Conservation (phyloP, 2,888 invertebrate species). For the Meteorus cinctellus region DNA sequence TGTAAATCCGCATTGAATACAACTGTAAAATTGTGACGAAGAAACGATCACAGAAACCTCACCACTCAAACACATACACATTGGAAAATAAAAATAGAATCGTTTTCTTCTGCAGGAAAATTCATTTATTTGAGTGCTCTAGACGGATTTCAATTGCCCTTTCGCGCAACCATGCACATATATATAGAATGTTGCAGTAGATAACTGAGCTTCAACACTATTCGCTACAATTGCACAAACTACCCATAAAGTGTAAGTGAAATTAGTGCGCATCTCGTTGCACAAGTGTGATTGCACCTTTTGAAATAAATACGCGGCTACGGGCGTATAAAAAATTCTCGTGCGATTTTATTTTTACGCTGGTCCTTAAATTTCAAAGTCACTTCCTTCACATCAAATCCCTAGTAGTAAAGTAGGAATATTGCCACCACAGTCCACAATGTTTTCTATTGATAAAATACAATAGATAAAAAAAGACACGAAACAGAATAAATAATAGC, state of each 20-base stretch:
- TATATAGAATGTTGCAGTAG: background rate
- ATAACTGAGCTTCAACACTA: background rate
- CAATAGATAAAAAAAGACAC: background rate
- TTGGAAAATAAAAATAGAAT: constrained; percentile 42
- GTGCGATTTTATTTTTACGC: background rate
- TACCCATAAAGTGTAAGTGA: constrained; percentile 5
- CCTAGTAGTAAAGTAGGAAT: background rate
- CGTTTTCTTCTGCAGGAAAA: constrained; percentile 42
- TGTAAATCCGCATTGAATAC: constrained; percentile 43
- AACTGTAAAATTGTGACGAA: constrained; percentile 45
- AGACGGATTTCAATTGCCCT: background rate
- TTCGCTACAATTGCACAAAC: background rate
- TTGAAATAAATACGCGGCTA: background rate
- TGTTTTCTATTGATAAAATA: background rate
- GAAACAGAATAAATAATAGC: background rate
- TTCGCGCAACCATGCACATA: background rate
- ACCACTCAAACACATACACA: constrained; percentile 28
- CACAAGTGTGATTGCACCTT: background rate
- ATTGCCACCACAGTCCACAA: background rate
- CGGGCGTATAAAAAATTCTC: background rate
- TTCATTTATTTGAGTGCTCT: constrained; percentile 51
- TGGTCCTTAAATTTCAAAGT: background rate
- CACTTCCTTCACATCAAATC: background rate
- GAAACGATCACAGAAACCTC: constrained; percentile 11
- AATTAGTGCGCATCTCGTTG: background rate